Conservation (phyloP, 1,140 invertebrate genomes). For the Ptiloglossa arizonensis region DNA sequence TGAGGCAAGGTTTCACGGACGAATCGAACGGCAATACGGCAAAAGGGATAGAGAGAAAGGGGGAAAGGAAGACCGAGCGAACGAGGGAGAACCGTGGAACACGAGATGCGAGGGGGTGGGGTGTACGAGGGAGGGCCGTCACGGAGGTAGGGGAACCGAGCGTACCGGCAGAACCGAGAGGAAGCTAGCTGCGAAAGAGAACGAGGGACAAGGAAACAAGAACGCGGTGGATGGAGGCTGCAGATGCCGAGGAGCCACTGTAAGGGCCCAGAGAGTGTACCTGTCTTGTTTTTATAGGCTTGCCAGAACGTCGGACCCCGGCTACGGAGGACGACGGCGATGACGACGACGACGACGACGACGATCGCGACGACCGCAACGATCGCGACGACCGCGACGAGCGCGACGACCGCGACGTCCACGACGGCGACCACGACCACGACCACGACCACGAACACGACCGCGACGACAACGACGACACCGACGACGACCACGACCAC, state of each 20-base stretch:
- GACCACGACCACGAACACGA: constrained; percentile 61
- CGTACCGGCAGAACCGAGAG: constrained; percentile 41
- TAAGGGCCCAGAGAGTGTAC: constrained; percentile 80
- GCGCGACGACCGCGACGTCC: too few relatives aligned
- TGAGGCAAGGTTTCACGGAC: constrained; percentile 60
- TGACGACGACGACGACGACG: constrained; percentile 30
- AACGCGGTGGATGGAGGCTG: constrained; percentile 63
- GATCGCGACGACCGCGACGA: constrained; percentile 23
- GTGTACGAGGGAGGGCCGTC: constrained; percentile 15
- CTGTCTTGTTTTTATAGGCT: constrained; percentile 82
- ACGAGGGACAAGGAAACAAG: constrained; percentile 55
- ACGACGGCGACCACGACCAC: constrained; percentile 44
- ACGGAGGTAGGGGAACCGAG: constrained; percentile 21
- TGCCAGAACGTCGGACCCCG: constrained; percentile 74
- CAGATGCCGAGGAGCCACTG: constrained; percentile 79
- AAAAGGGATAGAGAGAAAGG: constrained; percentile 40
- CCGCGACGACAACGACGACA: constrained; percentile 30
- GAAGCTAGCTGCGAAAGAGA: constrained; percentile 44
- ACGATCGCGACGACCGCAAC: constrained; percentile 29
- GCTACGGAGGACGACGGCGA: constrained; percentile 49
- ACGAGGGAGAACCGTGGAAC: constrained; percentile 23
- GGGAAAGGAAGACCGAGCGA: constrained; percentile 28
- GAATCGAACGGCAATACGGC: constrained; percentile 59
- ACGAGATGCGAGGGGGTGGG: constrained; percentile 43
- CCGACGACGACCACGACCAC: constrained; percentile 26